A percentile compares a stretch with the other conserved stretches of the same genome.
These are phyloP conservation scores for Coregonus suidteri DNA, from an alignment of 2,797 vertebrate species.

Conservation along the genomic window DNA sequence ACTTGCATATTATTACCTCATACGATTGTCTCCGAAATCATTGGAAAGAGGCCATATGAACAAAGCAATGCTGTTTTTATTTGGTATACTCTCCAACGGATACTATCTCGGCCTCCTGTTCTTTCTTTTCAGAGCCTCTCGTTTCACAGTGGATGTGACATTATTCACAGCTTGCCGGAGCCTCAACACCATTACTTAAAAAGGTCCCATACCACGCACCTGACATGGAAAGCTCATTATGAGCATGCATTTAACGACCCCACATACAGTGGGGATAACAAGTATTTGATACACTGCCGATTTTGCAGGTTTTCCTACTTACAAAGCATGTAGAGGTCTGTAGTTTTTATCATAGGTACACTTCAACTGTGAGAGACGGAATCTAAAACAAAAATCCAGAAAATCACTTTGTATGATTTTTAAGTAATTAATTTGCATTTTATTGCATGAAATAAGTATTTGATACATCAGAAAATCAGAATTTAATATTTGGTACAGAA, in stretches of 20 bases:
- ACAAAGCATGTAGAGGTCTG: no score
- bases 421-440: no score
- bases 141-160: constrained; percentile 60
- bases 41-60: constrained; percentile 25
- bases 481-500: no score
- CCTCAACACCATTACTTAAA: constrained; percentile 37
- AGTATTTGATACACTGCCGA: no score
- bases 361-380: no score
- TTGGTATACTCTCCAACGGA: constrained; percentile 21
- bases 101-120: constrained; percentile 6
- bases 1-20: constrained; percentile 38
- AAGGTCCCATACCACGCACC: constrained; percentile 38
- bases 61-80: constrained; percentile 17
- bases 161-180: constrained; percentile 41
- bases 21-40: constrained; percentile 47
- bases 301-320: no score
- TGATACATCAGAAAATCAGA: no score
- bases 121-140: constrained; percentile 12
- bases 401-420: no score
- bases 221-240: constrained; percentile 15
- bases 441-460: no score
- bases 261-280: constrained; percentile 15
- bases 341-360: no score
- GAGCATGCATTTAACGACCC: constrained; percentile 46
- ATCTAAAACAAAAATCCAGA: no score